Evolutionary conservation across 1,140 invertebrate genomes (phyloP).

Genomic region (Hormaphis cornu): DNA sequence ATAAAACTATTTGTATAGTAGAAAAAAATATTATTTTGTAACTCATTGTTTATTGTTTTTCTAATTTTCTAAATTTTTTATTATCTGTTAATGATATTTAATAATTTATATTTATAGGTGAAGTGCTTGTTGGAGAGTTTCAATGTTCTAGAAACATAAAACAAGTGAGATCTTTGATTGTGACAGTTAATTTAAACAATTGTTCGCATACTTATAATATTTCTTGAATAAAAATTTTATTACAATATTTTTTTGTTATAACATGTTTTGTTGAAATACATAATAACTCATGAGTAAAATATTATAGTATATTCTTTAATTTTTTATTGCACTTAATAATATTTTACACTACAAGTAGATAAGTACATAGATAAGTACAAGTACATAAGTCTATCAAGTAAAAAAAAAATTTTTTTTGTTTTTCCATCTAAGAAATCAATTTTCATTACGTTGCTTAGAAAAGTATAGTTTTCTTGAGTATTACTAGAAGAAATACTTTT

Average conservation of each 20-base stretch:
- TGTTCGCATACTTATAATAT: constrained; percentile 25
- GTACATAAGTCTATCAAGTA: too few species aligned
- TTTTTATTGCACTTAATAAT: too few species aligned
- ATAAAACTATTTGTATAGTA: too few species aligned
- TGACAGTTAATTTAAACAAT: constrained; percentile 46
- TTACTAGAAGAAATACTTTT: not conserved
- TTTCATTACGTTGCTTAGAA: too few species aligned
- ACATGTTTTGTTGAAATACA: not conserved
- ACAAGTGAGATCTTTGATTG: constrained; percentile 50
- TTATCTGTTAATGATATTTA: not conserved
- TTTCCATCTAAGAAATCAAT: too few species aligned
- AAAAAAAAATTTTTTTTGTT: too few species aligned
- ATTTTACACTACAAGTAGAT: not conserved
- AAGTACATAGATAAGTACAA: not conserved
- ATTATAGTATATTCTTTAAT: not conserved
- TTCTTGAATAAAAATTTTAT: not conserved
- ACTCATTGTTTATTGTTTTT: too few species aligned
- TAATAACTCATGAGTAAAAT: not conserved
- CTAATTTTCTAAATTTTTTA: too few species aligned
- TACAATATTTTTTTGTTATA: not conserved
- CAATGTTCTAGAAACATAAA: constrained; percentile 51
- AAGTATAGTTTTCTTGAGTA: not conserved
- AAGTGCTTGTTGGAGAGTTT: constrained; percentile 53
- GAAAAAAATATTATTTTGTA: too few species aligned
- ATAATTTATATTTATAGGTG: constrained; percentile 44